Evolutionary conservation across 1,140 invertebrate species (phyloP).

Genomic region (Geopemphigus sp.): DNA sequence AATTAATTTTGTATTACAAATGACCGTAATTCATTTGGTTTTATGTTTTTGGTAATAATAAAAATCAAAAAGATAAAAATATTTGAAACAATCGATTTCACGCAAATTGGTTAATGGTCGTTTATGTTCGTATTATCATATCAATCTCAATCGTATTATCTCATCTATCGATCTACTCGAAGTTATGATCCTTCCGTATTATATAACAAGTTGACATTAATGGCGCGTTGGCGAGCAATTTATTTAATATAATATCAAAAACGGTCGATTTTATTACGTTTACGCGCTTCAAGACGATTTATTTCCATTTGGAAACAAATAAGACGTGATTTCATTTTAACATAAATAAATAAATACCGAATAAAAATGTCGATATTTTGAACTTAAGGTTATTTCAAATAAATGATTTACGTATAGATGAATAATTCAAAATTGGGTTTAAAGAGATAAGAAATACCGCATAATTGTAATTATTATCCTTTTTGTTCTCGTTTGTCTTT

Average conservation of each 20-base stretch:
- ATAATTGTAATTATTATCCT: background rate
- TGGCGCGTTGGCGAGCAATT: too few species aligned
- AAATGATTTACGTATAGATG: background rate
- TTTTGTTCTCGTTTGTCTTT: background rate
- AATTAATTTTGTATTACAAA: too few species aligned
- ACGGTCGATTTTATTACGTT: background rate
- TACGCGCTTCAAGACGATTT: background rate
- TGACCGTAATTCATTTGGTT: too few species aligned
- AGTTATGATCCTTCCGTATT: too few species aligned
- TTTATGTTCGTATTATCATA: too few species aligned
- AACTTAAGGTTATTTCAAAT: background rate
- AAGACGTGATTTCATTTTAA: background rate
- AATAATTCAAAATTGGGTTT: background rate
- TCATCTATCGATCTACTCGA: too few species aligned
- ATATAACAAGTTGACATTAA: too few species aligned
- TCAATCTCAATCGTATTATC: too few species aligned
- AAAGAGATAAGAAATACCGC: background rate
- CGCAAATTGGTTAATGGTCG: too few species aligned
- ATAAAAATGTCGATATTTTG: constrained; percentile 10
- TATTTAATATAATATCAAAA: background rate
- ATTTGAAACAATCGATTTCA: too few species aligned
- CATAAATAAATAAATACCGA: background rate
- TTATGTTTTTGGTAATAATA: too few species aligned
- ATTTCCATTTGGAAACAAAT: background rate
- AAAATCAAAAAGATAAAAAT: too few species aligned